phyloP scores from a whole-genome alignment of 2,113 vertebrate species.

The Canis aureus region DNA sequence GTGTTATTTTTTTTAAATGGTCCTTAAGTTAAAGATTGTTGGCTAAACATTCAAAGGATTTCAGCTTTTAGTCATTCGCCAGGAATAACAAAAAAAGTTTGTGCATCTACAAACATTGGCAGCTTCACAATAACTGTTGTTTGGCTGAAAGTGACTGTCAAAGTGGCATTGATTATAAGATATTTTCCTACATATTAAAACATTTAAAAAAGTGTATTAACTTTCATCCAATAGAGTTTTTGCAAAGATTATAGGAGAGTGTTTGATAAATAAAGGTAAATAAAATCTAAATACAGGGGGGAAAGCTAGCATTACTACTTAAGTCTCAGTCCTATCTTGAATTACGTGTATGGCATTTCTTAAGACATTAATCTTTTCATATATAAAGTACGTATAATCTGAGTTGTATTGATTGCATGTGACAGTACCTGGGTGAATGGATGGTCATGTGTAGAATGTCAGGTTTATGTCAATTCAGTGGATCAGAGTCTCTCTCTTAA shows the following conservation, averaged over 20 bases:
- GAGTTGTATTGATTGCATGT: neutral
- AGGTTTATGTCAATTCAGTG: neutral
- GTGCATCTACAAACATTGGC: neutral
- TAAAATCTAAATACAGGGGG: neutral
- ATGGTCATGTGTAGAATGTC: too few species aligned
- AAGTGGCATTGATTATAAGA: neutral
- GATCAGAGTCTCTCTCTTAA: neutral
- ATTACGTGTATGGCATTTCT: neutral
- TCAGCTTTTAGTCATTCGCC: neutral
- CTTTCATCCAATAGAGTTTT: slow-evolving; percentile 14
- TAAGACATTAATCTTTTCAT: neutral
- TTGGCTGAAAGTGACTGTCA: neutral
- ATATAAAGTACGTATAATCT: neutral
- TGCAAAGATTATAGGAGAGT: slow-evolving; percentile 25
- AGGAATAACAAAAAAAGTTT: neutral
- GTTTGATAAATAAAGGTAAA: slow-evolving; percentile 11
- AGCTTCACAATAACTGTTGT: neutral
- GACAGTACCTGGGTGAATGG: neutral
- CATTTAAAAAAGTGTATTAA: neutral
- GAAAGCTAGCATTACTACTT: neutral
- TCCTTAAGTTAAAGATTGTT: slow-evolving; percentile 1
- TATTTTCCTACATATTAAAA: slow-evolving; percentile 6
- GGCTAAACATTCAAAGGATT: slow-evolving; percentile 29
- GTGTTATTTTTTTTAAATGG: neutral
- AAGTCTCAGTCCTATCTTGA: neutral